Evolutionary conservation across 2,113 vertebrate species (phyloP), one percentile per base, ranked within the genome.

Genomic region (Candoia aspera): DNA sequence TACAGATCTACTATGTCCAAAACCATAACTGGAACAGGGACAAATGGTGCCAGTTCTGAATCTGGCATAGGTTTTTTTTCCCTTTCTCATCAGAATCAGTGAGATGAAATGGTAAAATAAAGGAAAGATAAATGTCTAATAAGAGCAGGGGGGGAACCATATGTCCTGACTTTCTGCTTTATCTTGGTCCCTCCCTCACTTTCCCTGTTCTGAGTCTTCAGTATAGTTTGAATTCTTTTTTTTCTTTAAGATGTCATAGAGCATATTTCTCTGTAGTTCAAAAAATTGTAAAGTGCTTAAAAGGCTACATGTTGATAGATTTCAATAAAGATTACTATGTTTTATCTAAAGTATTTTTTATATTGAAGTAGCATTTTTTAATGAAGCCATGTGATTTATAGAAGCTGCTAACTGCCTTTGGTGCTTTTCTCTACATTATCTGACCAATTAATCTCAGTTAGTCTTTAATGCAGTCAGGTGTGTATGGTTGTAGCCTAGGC

Each of bases 361-460:
- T 59, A 33, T 84, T 89, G 60, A 94, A 92, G 89, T 3, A 1
- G 0, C 0, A 11, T 88, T 53, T 89, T 93, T 95, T 84, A 10
- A 1, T 23, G 57, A 93, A 29, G 57, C 88, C 88, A 24, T 87
- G 90, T 94, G 92, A 94, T 96, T 95, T 94, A 89, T 92, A 92
- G 94, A 92, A 91, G 5, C 1, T 88, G 59, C 94, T 62, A 59
- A 88, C 93, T 91, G 23, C 93, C 93, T 93, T 96, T 95, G 96
- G 93, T n/a, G 90, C 64, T 95, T 90, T 96, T 96, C 94, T 95
- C 93, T 87, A 92, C 93, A 95, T 95, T 93, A 95, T 86, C 84
- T 90, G 93, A 94, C 96, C 94, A 95, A 94, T 93, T 93, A 91
- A 91, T 96, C 96, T 95, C 0, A 0, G 85, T 97, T 95, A 94